Evolutionary conservation across 2,888 invertebrate species (phyloP).

Genomic region (Hipparchia semele): DNA sequence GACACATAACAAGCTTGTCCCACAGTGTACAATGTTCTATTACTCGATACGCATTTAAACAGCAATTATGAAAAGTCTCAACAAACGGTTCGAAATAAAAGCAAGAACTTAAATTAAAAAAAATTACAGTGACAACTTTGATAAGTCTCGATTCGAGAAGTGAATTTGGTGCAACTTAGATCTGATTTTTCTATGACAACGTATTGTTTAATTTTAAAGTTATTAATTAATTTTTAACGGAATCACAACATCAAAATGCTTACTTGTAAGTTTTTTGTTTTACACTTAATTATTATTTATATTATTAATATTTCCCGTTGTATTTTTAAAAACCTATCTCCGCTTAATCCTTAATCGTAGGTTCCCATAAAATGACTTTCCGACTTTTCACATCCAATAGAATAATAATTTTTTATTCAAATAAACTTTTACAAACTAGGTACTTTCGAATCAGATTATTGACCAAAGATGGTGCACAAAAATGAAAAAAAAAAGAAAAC

Average conservation of each 20-base stretch:
- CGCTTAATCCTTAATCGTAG: too few species aligned
- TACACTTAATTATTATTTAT: neutral
- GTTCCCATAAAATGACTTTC: too few species aligned
- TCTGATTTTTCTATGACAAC: constrained; percentile 24
- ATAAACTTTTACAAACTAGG: too few species aligned
- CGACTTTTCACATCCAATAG: too few species aligned
- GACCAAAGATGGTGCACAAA: too few species aligned
- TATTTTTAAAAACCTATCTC: too few species aligned
- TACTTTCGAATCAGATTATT: too few species aligned
- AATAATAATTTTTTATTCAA: too few species aligned
- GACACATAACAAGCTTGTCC: constrained; percentile 22
- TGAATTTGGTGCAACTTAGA: constrained; percentile 19
- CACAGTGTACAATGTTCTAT: constrained; percentile 33
- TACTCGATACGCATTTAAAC: constrained; percentile 30
- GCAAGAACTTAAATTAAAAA: neutral
- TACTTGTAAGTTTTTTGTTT: constrained; percentile 33
- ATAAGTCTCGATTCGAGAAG: constrained; percentile 19
- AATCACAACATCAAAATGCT: constrained; percentile 26
- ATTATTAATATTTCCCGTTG: neutral
- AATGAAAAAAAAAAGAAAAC: too few species aligned
- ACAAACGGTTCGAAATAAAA: constrained; percentile 5
- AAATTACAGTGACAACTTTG: constrained; percentile 8
- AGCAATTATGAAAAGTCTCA: constrained; percentile 24
- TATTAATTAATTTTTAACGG: neutral
- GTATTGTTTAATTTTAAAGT: constrained; percentile 1